phyloP scores from a whole-genome alignment of 1,140 invertebrate species.

The Macrocentrus cingulum region DNA sequence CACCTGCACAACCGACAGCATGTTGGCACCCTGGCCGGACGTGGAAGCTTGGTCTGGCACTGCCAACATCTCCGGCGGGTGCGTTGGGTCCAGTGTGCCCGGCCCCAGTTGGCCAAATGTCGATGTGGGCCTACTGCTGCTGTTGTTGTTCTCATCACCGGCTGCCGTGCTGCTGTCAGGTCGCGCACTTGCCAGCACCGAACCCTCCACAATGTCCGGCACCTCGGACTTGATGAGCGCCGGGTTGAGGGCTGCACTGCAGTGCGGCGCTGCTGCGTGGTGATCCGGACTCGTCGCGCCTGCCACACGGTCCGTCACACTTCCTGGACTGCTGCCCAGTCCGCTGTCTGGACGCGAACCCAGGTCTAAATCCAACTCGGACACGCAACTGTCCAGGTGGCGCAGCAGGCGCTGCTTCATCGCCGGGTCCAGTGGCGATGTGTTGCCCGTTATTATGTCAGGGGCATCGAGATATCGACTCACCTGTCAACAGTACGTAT shows the following conservation, averaged over 20 bases:
- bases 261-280: slow-evolving; percentile 38
- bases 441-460: slow-evolving; percentile 66
- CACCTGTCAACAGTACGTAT: slow-evolving; percentile 43
- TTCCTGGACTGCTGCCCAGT: slow-evolving; percentile 53
- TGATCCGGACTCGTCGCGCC: slow-evolving; percentile 50
- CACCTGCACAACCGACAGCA: slow-evolving; percentile 57
- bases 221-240: slow-evolving; percentile 51
- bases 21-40: slow-evolving; percentile 50
- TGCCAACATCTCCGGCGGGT: slow-evolving; percentile 32
- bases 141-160: slow-evolving; percentile 56
- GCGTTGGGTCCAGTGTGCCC: slow-evolving; percentile 37
- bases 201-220: slow-evolving; percentile 37
- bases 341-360: slow-evolving; percentile 59
- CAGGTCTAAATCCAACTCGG: slow-evolving; percentile 70
- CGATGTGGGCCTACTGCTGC: slow-evolving; percentile 49
- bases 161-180: slow-evolving; percentile 54
- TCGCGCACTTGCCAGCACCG: slow-evolving; percentile 36
- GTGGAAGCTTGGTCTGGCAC: slow-evolving; percentile 44
- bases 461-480: slow-evolving; percentile 68
- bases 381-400: slow-evolving; percentile 72
- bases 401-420: slow-evolving; percentile 70
- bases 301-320: slow-evolving; percentile 51
- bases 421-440: slow-evolving; percentile 67
- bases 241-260: slow-evolving; percentile 42
- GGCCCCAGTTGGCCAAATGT: slow-evolving; percentile 50